Conservation (phyloP, 2,113 vertebrate genomes). For the Larimichthys polyactis region DNA sequence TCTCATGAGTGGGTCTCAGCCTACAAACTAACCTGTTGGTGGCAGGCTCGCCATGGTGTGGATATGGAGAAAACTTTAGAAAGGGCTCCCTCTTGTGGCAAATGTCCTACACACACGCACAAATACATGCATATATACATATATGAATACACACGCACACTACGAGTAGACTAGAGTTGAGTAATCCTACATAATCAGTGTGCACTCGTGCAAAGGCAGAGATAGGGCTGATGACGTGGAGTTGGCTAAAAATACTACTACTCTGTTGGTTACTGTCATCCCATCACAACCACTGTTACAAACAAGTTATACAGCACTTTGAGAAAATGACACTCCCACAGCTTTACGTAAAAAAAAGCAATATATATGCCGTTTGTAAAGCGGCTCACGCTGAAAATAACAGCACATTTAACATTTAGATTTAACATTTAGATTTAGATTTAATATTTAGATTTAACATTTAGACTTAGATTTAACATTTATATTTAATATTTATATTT, state of each 20-base stretch:
- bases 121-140: background rate
- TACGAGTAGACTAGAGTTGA: background rate
- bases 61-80: conserved; percentile 7
- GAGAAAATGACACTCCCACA: background rate
- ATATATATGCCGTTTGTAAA: too few relatives aligned
- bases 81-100: conserved; percentile 68
- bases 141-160: background rate
- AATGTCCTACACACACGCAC: background rate
- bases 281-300: background rate
- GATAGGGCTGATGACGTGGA: background rate
- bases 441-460: too few relatives aligned
- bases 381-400: too few relatives aligned
- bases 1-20: background rate
- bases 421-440: too few relatives aligned
- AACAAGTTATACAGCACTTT: background rate
- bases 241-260: background rate
- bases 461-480: too few relatives aligned
- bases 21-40: conserved; percentile 1
- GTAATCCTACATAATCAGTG: background rate
- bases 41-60: background rate
- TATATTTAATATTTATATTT: too few relatives aligned
- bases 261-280: background rate
- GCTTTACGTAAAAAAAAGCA: too few relatives aligned
- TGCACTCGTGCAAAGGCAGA: background rate
- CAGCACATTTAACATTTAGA: too few relatives aligned